Evolutionary conservation across 2,113 vertebrate species (phyloP).

Genomic region (Tupaia tana): DNA sequence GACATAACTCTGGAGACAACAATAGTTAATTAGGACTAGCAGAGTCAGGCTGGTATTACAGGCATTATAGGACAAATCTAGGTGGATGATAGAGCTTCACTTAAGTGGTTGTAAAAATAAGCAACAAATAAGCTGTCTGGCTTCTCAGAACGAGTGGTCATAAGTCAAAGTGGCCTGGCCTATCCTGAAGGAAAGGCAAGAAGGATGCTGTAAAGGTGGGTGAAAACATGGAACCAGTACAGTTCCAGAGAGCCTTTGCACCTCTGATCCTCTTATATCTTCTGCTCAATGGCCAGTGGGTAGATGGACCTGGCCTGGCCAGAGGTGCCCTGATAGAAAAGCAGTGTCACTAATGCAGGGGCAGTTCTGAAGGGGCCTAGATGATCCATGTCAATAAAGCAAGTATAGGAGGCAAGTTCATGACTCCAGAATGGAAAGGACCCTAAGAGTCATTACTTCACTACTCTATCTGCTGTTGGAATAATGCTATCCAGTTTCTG

Average conservation of each 20-base stretch:
- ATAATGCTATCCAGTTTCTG: slow-evolving; percentile 23
- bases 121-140: slow-evolving; percentile 29
- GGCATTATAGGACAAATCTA: slow-evolving; percentile 50
- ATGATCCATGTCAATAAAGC: neutral
- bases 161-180: slow-evolving; percentile 34
- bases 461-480: neutral
- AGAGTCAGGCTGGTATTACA: slow-evolving; percentile 64
- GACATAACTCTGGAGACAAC: neutral
- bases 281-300: slow-evolving; percentile 28
- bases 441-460: neutral
- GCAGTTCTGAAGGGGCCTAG: neutral
- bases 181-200: neutral
- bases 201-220: neutral
- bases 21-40: slow-evolving; percentile 31
- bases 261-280: neutral
- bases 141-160: slow-evolving; percentile 53
- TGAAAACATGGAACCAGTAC: neutral
- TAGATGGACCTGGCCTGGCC: neutral
- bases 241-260: neutral
- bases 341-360: neutral
- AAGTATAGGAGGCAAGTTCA: slow-evolving; percentile 5
- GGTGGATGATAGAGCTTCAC: slow-evolving; percentile 43
- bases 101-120: slow-evolving; percentile 68
- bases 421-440: slow-evolving; percentile 26
- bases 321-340: neutral